Percentiles rank a stretch among this genome's conserved stretches.
phyloP scores from a whole-genome alignment of 2,888 invertebrate genomes.

The Calameuta idolon region DNA sequence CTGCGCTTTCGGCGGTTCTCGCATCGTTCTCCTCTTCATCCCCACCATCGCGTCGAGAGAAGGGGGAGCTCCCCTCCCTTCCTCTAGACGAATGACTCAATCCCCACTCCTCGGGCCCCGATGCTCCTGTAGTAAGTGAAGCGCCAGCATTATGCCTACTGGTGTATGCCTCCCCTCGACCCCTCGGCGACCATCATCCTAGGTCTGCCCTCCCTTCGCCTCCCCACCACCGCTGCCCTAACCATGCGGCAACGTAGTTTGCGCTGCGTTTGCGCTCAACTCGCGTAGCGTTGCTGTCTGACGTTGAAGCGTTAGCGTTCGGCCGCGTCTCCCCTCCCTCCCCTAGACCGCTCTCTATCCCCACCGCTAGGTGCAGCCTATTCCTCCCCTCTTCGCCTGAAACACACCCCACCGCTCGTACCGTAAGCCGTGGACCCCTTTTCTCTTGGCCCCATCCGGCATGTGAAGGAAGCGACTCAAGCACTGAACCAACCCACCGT shows the following conservation, averaged over 20 bases:
- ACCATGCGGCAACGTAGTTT: background rate
- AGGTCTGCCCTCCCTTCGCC: conserved; percentile 32
- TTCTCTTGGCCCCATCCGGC: background rate
- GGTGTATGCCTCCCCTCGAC: conserved; percentile 6
- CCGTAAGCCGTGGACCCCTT: background rate
- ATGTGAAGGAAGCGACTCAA: background rate
- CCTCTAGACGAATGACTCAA: background rate
- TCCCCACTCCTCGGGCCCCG: background rate
- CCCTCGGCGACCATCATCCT: conserved; percentile 25
- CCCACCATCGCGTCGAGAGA: conserved; percentile 20
- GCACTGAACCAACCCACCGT: background rate
- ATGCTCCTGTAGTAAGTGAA: background rate
- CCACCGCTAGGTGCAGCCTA: background rate
- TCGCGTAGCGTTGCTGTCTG: conserved; percentile 17
- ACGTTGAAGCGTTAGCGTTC: conserved; percentile 16
- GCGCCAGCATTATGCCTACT: background rate
- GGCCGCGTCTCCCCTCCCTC: conserved; percentile 26
- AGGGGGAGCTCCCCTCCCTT: conserved; percentile 4
- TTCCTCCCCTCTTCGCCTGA: conserved; percentile 1
- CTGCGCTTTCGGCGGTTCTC: conserved; percentile 57
- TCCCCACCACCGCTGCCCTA: background rate
- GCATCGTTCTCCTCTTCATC: conserved; percentile 25
- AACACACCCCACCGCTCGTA: background rate
- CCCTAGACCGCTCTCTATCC: conserved; percentile 14
- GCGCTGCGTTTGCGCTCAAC: conserved; percentile 16